Evolutionary conservation across 1,140 invertebrate species (phyloP).

Genomic region (Nasonia giraulti): DNA sequence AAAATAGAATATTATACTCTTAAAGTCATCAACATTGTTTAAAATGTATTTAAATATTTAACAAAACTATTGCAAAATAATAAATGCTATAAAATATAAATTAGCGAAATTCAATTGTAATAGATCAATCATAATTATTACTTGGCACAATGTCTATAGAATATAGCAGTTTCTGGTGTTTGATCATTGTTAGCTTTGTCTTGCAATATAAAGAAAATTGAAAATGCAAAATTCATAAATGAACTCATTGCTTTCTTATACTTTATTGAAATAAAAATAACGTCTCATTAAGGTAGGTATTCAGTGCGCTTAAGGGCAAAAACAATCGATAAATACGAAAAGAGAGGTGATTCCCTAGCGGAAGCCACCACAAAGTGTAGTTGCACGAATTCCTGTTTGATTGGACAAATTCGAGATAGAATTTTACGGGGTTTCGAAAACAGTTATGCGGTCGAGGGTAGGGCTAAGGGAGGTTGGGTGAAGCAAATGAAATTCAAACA

Average conservation of each 20-base stretch:
- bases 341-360: background rate
- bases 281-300: too few relatives aligned
- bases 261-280: too few relatives aligned
- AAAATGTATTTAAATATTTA: too few relatives aligned
- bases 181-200: too few relatives aligned
- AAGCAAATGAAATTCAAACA: slow-evolving; percentile 52
- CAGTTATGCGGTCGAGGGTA: background rate
- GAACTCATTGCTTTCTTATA: too few relatives aligned
- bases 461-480: background rate
- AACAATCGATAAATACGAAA: background rate
- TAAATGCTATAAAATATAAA: too few relatives aligned
- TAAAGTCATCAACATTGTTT: background rate
- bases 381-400: background rate
- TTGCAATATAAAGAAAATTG: too few relatives aligned
- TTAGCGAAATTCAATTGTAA: too few relatives aligned
- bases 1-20: background rate
- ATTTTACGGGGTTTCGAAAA: background rate
- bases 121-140: too few relatives aligned
- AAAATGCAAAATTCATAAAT: too few relatives aligned
- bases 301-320: background rate
- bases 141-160: background rate
- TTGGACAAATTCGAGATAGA: background rate
- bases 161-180: background rate
- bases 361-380: background rate
- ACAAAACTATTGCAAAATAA: too few relatives aligned